Evolutionary conservation across 2,797 vertebrate species (phyloP).

Genomic region (Melanotaenia boesemani): DNA sequence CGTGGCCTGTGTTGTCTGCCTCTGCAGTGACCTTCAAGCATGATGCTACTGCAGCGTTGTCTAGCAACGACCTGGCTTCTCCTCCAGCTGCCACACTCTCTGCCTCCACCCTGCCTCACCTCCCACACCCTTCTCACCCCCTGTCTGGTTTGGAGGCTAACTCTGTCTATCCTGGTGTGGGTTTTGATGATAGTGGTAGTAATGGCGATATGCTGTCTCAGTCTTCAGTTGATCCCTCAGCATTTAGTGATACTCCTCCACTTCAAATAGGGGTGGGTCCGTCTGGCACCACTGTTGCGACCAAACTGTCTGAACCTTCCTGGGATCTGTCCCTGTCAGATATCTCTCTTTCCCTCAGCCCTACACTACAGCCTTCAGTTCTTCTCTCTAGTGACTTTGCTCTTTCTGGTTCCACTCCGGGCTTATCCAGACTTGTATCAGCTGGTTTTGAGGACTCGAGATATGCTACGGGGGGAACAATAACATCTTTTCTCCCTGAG

Average conservation of each 20-base stretch:
- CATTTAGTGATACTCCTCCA: conserved; percentile 81
- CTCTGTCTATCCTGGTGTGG: conserved; percentile 77
- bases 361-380: conserved; percentile 83
- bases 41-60: conserved; percentile 72
- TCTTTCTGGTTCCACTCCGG: conserved; percentile 74
- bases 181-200: conserved; percentile 78
- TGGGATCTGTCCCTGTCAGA: conserved; percentile 75
- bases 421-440: conserved; percentile 81
- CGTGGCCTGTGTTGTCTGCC: conserved; percentile 83
- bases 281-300: conserved; percentile 69
- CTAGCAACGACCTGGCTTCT: conserved; percentile 83
- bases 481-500: conserved; percentile 65
- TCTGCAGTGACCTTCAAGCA: conserved; percentile 76
- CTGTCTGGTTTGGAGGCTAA: conserved; percentile 82
- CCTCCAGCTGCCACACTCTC: conserved; percentile 81
- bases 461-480: conserved; percentile 53
- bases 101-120: conserved; percentile 82
- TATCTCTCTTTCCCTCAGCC: conserved; percentile 75
- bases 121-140: conserved; percentile 78
- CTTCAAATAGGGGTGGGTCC: conserved; percentile 78
- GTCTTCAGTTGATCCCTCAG: conserved; percentile 78
- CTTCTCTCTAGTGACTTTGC: conserved; percentile 82
- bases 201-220: conserved; percentile 85
- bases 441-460: conserved; percentile 70
- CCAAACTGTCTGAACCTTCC: conserved; percentile 69